Conservation (phyloP, 2,888 invertebrate genomes). For the Bugulina stolonifera region DNA sequence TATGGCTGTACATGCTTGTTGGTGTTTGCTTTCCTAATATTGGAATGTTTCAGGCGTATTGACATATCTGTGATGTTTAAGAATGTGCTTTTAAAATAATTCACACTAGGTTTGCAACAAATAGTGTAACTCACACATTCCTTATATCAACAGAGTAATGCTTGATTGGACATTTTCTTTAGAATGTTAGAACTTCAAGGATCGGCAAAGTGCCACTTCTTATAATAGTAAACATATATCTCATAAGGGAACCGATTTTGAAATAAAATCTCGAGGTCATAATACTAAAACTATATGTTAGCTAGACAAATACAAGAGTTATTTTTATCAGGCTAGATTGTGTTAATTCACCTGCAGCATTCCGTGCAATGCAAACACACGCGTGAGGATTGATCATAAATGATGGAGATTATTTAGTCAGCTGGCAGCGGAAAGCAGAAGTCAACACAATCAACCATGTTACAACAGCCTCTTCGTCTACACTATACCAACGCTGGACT, state of each 20-base stretch:
- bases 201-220: neutral
- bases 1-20: too few species aligned
- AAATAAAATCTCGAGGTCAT: too few species aligned
- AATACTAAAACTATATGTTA: too few species aligned
- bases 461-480: neutral
- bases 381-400: too few species aligned
- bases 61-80: neutral
- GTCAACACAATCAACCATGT: too few species aligned
- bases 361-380: neutral
- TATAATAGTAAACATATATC: neutral
- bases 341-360: neutral
- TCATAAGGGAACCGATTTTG: too few species aligned
- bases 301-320: neutral
- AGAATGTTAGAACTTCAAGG: neutral
- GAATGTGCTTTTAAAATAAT: neutral
- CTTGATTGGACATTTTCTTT: neutral
- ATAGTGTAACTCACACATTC: neutral
- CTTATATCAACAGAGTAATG: neutral
- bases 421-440: too few species aligned
- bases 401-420: too few species aligned
- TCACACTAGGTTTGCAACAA: neutral
- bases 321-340: neutral
- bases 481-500: neutral
- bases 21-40: neutral
- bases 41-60: neutral